Evolutionary conservation across 2,888 invertebrate species (phyloP).

Genomic region (Deilephila porcellus): DNA sequence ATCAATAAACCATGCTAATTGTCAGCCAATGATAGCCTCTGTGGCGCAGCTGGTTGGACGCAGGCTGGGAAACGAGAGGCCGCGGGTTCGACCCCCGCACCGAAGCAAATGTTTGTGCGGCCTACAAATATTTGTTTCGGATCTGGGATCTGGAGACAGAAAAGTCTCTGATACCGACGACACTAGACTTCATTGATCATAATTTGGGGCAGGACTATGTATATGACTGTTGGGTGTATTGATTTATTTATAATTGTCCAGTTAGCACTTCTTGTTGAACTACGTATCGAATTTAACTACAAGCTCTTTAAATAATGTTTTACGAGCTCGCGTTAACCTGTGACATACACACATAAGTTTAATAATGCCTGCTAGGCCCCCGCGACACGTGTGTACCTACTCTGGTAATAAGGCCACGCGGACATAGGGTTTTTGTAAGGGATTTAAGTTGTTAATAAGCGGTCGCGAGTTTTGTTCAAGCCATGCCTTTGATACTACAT

Average conservation of each 20-base stretch:
- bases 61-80: too few relatives aligned
- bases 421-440: slow-evolving; percentile 14
- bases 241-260: neutral
- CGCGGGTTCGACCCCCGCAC: too few relatives aligned
- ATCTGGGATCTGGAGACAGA: too few relatives aligned
- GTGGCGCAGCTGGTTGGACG: too few relatives aligned
- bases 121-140: too few relatives aligned
- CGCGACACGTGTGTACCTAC: slow-evolving; percentile 20
- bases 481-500: too few relatives aligned
- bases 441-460: neutral
- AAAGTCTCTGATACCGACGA: too few relatives aligned
- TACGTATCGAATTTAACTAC: neutral
- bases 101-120: too few relatives aligned
- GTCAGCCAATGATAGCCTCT: too few relatives aligned
- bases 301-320: neutral
- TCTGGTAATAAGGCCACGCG: slow-evolving; percentile 27
- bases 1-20: too few relatives aligned
- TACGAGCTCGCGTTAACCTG: slow-evolving; percentile 1
- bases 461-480: neutral
- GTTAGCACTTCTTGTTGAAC: neutral
- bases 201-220: neutral
- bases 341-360: neutral
- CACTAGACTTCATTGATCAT: too few relatives aligned
- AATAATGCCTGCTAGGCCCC: slow-evolving; percentile 3
- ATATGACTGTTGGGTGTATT: neutral